Evolutionary conservation across 2,888 invertebrate genomes (phyloP), one percentile per base, ranked within the genome.

Genomic region (Clistopyga incitator): DNA sequence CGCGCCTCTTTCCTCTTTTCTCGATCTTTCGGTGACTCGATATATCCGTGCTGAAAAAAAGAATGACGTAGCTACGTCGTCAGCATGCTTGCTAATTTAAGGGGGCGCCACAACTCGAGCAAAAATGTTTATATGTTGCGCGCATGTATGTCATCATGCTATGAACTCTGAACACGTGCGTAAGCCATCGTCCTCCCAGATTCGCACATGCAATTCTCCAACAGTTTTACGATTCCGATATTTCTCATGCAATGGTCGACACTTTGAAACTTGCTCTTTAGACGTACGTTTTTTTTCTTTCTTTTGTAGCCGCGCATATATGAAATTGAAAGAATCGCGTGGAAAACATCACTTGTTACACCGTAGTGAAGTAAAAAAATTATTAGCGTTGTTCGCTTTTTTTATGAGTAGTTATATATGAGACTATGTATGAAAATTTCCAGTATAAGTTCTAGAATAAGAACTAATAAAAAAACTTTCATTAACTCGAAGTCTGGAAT

Each of bases 1-100:
- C 85, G 88, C 88, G 77, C 76, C 76, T 76, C 52, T 56, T 34
- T 25, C 11, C 64, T n/a, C 34, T 64, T 65, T 47, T 20, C 52
- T 6, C 52, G 1, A 23, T 25, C 42, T 47, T 42, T 29, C 38
- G 25, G 3, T 25, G 15, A 6, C 56, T 11, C 29, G 6, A 50
- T n/a, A 52, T 61, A 68, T 47, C 20, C 18, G 25, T 47, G 34
- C 34, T 6, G 6, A 25, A 25, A 25, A 25, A 20, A 42, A 70
- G 3, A 34, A 65, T 77, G 81, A 72, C 81, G 81, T 18, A 70
- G 13, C 50, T 50, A 38, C 23, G 38, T 20, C 18, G 18, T 54
- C 20, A 34, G 23, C 23, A 25, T 15, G 3, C 25, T 23, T 15
- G 13, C 4, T 13, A 25, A 15, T 56, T 56, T 13, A 20, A 20